A percentile compares a stretch with the other conserved stretches of the same genome.
These are phyloP conservation scores for Toxotes jaculatrix DNA, from an alignment of 2,113 vertebrate species.

Conservation along the genomic window DNA sequence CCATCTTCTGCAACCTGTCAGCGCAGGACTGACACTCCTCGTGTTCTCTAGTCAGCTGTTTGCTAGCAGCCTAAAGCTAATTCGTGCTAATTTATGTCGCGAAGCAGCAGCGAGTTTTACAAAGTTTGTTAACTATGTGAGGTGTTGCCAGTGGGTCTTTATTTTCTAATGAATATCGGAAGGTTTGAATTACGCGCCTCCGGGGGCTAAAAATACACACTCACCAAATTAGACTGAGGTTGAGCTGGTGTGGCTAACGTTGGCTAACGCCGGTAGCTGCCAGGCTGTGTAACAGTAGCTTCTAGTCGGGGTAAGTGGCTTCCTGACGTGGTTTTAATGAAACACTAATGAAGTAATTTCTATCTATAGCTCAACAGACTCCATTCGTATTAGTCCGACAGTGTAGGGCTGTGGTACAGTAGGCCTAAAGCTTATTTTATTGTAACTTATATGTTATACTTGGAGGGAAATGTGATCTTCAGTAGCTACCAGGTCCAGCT, in stretches of 20 bases:
- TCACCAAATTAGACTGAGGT: constrained; percentile 50
- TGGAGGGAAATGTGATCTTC: not conserved
- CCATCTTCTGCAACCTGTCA: not conserved
- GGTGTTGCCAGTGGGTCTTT: not conserved
- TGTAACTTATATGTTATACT: not conserved
- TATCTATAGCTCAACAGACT: not conserved
- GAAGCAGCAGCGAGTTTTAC: not conserved
- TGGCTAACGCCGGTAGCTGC: constrained; percentile 46
- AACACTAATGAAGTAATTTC: not conserved
- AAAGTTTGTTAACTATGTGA: not conserved
- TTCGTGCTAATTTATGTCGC: not conserved
- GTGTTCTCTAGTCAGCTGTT: not conserved
- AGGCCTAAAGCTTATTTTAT: not conserved
- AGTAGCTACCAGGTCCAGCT: not conserved
- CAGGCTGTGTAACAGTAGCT: constrained; percentile 13
- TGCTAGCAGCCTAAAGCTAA: constrained; percentile 2
- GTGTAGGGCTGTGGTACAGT: not conserved
- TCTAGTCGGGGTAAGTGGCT: constrained; percentile 46
- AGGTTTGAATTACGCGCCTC: not conserved
- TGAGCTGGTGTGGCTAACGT: constrained; percentile 38
- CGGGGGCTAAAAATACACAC: constrained; percentile 73
- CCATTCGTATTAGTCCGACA: not conserved
- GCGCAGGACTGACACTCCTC: constrained; percentile 43
- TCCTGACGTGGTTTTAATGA: not conserved
- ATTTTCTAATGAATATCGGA: not conserved